Base-by-base conservation (phyloP, 2,888 invertebrate genomes). In the Pyrrhia umbra region DNA sequence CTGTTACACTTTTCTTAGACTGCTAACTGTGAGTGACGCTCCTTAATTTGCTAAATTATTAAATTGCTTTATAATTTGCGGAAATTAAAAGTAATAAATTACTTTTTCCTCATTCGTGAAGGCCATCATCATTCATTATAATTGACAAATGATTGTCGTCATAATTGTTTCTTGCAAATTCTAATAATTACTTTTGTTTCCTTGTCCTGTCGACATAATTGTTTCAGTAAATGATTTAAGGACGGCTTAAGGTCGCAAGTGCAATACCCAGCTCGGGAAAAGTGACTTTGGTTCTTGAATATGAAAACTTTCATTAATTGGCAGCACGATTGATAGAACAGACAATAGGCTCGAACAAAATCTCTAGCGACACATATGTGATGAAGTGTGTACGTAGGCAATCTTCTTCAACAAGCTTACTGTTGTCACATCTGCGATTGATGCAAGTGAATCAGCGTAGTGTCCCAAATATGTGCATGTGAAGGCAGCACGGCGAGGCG, bases 401-500 rank as follows among this genome's bases (percentile, higher is more conserved):
- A 23, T 23, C 3, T 23, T 23, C n/a, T 5, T 34, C 5, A n/a
- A n/a, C 5, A 5, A n/a, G 34, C 13, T 4, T 5, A 34, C 4
- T 1, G 34, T 13, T n/a, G 34, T 3, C n/a, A 5, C 2, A 1
- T 2, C 10, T 30, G 27, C 27, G 13, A 3, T 3, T 10, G 13
- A 27, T 6, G 9, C 13, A 23, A 52, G n/a, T 27, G 2, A 37
- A 2, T 52, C 3, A 2, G 10, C 6, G 10, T 4, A 42, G 13
- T 21, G 2, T 5, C 30, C 49, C 16, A 23, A 40, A 39, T 18
- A 13, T 13, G 30, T 45, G 9, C 10, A 8, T 46, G 71, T 65
- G 34, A 84, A 85, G 72, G 60, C 34, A 58, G 79, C 83, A 68
- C 57, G 5, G 59, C 46, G 64, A 68, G 64, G 75, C 72, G 80